Base-by-base conservation (phyloP, 1,140 invertebrate genomes). In the Triops cancriformis region DNA sequence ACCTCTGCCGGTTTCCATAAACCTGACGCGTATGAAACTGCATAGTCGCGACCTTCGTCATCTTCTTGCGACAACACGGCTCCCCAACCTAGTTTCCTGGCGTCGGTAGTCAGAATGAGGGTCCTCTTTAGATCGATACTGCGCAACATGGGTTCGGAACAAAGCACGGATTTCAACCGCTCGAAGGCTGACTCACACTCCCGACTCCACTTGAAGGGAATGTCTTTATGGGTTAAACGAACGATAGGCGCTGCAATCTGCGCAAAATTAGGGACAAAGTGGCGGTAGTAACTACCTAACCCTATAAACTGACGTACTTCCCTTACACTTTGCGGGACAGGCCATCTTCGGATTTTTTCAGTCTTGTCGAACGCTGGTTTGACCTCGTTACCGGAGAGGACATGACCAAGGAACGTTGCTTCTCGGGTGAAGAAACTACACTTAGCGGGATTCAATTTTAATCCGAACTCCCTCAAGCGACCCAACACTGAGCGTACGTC, bases 1-100 rank as follows among this genome's bases (percentile, higher is more conserved):
- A n/a, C n/a, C n/a, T n/a, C n/a, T n/a, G n/a, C n/a, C n/a, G n/a
- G n/a, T n/a, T n/a, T n/a, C n/a, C n/a, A n/a, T n/a, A n/a, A n/a
- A n/a, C n/a, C n/a, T n/a, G n/a, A n/a, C n/a, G n/a, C 85, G 79
- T 87, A 86, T 0, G 82, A 81, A 9, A 87, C 82, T 1, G 83
- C 83, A 41, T 80, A 27, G 82, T 85, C 77, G 83, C 80, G 78
- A 72, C 77, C 76, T n/a, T 77, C 80, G 3, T 83, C 76, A 74
- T n/a, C n/a, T 80, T 77, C 23, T 64, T 83, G 82, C 11, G 74
- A 31, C 42, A 83, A 79, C 31, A 83, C 80, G 72, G 74, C 81
- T 26, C 73, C n/a, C 23, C n/a, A n/a, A n/a, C n/a, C n/a, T n/a
- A n/a, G n/a, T n/a, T n/a, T n/a, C n/a, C n/a, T n/a, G n/a, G 76